Evolutionary conservation across 2,888 invertebrate genomes (phyloP).

Genomic region (Neuroscelio doddi): DNA sequence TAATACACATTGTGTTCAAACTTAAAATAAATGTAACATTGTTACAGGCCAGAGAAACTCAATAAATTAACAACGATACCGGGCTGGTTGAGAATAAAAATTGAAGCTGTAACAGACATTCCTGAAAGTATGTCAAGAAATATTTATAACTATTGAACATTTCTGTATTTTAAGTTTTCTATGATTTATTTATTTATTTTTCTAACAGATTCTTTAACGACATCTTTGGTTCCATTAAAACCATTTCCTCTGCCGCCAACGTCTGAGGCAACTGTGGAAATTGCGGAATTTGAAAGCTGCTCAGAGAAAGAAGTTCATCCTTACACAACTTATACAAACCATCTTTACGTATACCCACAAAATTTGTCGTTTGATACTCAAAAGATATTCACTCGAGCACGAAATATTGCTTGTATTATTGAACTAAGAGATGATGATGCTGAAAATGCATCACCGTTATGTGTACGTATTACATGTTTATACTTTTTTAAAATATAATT

Average conservation of each 20-base stretch:
- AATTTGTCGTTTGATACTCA: slow-evolving; percentile 91
- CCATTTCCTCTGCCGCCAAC: slow-evolving; percentile 89
- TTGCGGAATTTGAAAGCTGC: slow-evolving; percentile 85
- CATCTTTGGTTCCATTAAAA: slow-evolving; percentile 86
- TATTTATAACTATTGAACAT: background rate
- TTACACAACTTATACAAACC: slow-evolving; percentile 88
- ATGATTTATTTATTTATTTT: slow-evolving; percentile 1
- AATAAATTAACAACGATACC: slow-evolving; percentile 9
- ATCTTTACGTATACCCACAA: slow-evolving; percentile 93
- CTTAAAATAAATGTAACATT: too few relatives aligned
- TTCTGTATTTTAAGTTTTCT: background rate
- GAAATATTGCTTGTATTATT: slow-evolving; percentile 94
- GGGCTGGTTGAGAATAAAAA: too few relatives aligned
- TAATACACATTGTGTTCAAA: too few relatives aligned
- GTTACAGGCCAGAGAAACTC: too few relatives aligned
- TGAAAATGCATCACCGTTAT: slow-evolving; percentile 80
- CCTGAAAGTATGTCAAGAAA: too few relatives aligned
- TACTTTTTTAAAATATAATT: too few relatives aligned
- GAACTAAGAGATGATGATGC: slow-evolving; percentile 90
- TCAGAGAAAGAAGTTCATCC: slow-evolving; percentile 83
- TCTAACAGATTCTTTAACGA: slow-evolving; percentile 87
- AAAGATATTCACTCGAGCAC: slow-evolving; percentile 91
- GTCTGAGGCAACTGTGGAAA: slow-evolving; percentile 84
- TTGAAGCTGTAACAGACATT: too few relatives aligned
- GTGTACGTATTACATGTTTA: slow-evolving; percentile 74